Evolutionary conservation across 2,113 vertebrate genomes (phyloP).

Genomic region (Phalacrocorax pelagicus): DNA sequence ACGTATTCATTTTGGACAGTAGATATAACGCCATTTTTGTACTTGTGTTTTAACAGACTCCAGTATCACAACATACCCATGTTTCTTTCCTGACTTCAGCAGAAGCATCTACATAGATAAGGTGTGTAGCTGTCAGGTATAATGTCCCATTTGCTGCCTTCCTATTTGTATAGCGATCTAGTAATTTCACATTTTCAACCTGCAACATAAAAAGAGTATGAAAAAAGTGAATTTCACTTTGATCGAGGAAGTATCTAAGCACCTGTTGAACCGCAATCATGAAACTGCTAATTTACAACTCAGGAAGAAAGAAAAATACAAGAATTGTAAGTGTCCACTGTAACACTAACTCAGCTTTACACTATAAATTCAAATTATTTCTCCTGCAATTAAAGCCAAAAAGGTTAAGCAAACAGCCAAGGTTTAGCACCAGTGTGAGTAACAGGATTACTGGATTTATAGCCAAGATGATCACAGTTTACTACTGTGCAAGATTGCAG

Average conservation of each 20-base stretch:
- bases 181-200: slow-evolving; percentile 81
- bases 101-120: slow-evolving; percentile 81
- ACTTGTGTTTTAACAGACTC: neutral
- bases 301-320: rapidly evolving
- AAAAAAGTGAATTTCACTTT: neutral
- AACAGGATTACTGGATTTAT: neutral
- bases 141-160: slow-evolving; percentile 75
- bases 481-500: neutral
- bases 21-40: neutral
- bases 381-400: neutral
- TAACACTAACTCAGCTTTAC: neutral
- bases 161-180: slow-evolving; percentile 75
- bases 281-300: neutral
- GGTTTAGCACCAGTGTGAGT: neutral
- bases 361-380: neutral
- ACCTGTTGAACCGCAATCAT: neutral
- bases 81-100: slow-evolving; percentile 77
- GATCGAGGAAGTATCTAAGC: neutral
- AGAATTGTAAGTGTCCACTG: neutral
- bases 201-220: neutral
- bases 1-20: neutral
- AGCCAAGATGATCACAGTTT: neutral
- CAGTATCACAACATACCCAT: slow-evolving; percentile 74
- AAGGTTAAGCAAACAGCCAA: neutral
- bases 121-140: slow-evolving; percentile 83